A percentile compares a stretch with the other conserved stretches of the same genome.
Conservation (phyloP, 2,797 vertebrate genomes). For the Pipistrellus pygmaeus region DNA sequence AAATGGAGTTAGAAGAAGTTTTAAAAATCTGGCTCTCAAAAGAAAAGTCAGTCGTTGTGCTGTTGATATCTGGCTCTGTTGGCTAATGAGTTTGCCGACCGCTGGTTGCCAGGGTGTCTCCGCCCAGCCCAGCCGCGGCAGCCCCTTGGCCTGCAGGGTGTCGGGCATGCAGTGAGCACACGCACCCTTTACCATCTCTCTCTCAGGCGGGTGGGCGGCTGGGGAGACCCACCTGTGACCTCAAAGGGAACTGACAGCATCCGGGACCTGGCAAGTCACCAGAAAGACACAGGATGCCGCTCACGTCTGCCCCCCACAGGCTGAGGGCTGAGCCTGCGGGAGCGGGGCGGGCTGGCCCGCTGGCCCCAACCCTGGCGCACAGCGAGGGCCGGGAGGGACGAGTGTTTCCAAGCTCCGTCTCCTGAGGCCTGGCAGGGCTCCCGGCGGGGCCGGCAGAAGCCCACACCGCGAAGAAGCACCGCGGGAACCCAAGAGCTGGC, state of each 20-base stretch:
- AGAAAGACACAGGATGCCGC: neutral
- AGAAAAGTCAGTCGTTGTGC: too few species aligned
- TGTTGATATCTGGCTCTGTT: too few species aligned
- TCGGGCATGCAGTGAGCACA: neutral
- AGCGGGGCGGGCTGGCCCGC: neutral
- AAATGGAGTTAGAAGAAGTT: too few species aligned
- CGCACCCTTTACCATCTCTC: neutral
- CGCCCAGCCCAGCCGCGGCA: neutral
- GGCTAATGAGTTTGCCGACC: too few species aligned
- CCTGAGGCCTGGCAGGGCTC: neutral
- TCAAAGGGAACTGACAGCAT: neutral
- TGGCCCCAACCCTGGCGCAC: neutral
- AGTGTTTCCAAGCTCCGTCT: neutral
- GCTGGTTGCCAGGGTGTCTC: neutral
- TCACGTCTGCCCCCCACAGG: neutral
- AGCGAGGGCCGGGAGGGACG: neutral
- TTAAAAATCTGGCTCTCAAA: too few species aligned
- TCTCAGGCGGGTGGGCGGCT: neutral
- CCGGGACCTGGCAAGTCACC: neutral
- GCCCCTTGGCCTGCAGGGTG: fast-evolving
- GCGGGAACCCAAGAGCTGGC: neutral
- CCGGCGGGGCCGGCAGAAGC: neutral
- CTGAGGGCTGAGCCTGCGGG: too few species aligned
- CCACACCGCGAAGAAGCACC: neutral
- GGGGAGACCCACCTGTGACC: neutral